Percentiles rank a stretch among this genome's conserved stretches.
These are phyloP conservation scores for Papilio demoleus DNA, from an alignment of 2,888 invertebrate genomes.

Conservation along the genomic window DNA sequence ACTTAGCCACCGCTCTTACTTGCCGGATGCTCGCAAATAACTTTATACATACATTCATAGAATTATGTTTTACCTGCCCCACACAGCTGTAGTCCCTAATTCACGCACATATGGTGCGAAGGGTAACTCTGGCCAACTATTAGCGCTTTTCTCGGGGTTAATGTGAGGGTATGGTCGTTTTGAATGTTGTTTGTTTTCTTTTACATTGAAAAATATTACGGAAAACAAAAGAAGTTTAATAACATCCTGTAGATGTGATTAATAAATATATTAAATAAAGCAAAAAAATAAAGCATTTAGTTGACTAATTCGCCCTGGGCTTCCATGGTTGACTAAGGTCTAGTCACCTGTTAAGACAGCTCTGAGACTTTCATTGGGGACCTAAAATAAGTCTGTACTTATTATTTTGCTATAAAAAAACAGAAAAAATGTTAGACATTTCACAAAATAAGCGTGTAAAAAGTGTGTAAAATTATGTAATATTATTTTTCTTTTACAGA, in stretches of 20 bases:
- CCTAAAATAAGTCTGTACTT: no score
- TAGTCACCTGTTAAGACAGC: no score
- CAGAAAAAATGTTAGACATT: no score
- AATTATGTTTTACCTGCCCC: conserved; percentile 75
- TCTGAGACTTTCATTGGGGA: no score
- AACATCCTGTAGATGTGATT: conserved; percentile 34
- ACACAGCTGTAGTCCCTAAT: conserved; percentile 64
- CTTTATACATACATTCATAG: conserved; percentile 66
- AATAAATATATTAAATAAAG: neutral
- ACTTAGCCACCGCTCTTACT: no score
- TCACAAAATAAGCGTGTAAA: neutral
- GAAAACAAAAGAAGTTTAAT: conserved; percentile 41
- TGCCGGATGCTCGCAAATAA: no score
- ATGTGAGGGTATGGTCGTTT: conserved; percentile 58
- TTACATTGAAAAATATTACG: conserved; percentile 51
- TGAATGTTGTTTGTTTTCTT: conserved; percentile 54
- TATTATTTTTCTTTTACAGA: conserved; percentile 45
- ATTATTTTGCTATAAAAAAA: no score
- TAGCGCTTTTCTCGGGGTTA: conserved; percentile 65
- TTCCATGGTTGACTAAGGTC: no score
- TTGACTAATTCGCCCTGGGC: no score
- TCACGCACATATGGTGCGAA: conserved; percentile 61
- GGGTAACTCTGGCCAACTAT: conserved; percentile 56
- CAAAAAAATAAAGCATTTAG: no score
- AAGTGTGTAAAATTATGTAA: neutral